Evolutionary conservation across 2,113 vertebrate species (phyloP).

Genomic region (Cinclus cinclus): DNA sequence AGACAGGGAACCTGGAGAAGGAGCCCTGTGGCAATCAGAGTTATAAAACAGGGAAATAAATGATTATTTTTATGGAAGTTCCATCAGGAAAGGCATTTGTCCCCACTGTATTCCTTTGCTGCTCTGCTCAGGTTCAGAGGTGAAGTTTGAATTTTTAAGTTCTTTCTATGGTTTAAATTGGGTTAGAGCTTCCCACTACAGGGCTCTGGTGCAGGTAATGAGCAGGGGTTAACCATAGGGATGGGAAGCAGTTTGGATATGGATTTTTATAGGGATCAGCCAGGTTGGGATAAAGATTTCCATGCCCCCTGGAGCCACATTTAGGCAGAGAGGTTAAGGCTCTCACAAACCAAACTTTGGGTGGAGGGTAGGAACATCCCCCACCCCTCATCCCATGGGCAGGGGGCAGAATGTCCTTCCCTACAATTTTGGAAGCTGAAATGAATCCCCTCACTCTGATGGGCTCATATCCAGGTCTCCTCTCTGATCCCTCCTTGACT

Average conservation of each 20-base stretch:
- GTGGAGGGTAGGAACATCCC: background rate
- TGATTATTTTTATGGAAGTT: background rate
- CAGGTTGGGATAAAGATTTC: background rate
- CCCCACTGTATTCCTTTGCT: background rate
- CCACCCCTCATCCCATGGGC: rapidly evolving
- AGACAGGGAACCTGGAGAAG: background rate
- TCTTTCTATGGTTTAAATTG: background rate
- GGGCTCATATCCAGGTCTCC: background rate
- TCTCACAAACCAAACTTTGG: rapidly evolving
- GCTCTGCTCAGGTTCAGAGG: background rate
- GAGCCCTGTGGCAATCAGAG: background rate
- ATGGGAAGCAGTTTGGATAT: background rate
- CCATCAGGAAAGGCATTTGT: background rate
- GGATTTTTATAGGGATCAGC: too few species aligned
- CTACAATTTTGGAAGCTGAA: rapidly evolving
- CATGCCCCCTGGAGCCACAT: rapidly evolving
- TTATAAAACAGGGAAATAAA: rapidly evolving
- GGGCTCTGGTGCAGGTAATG: too few species aligned
- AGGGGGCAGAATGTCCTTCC: too few species aligned
- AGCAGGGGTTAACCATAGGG: rapidly evolving
- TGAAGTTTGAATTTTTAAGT: background rate
- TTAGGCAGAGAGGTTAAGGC: too few species aligned
- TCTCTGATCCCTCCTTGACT: too few species aligned
- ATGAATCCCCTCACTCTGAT: rapidly evolving
- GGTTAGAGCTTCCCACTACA: background rate